Conservation (phyloP, 2,113 vertebrate species). For the Sorex araneus region DNA sequence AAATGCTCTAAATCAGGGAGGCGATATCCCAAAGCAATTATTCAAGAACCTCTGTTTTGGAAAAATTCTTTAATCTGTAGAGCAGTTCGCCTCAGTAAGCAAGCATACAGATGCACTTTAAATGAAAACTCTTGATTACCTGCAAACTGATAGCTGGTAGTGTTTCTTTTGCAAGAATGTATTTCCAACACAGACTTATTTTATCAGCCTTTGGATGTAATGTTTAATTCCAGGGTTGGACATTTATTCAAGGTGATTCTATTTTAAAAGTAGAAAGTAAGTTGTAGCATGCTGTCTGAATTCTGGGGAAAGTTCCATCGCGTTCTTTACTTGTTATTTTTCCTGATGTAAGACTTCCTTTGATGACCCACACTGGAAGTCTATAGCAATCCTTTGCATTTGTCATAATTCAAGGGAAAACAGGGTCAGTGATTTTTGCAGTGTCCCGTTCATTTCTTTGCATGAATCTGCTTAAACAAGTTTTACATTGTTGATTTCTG, state of each 20-base stretch:
- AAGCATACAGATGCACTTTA: slow-evolving; percentile 88
- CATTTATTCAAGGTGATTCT: slow-evolving; percentile 71
- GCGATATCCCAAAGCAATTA: slow-evolving; percentile 67
- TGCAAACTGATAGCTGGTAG: slow-evolving; percentile 66
- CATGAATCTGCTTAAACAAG: slow-evolving; percentile 85
- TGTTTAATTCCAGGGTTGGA: slow-evolving; percentile 64
- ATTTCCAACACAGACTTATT: slow-evolving; percentile 72
- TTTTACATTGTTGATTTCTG: slow-evolving; percentile 77
- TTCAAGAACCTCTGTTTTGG: slow-evolving; percentile 65
- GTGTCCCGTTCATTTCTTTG: slow-evolving; percentile 84
- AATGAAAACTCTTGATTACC: slow-evolving; percentile 79
- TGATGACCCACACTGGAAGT: slow-evolving; percentile 72
- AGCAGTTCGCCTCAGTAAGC: slow-evolving; percentile 73
- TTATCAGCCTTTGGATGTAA: slow-evolving; percentile 70
- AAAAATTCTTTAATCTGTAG: slow-evolving; percentile 62
- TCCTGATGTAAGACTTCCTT: slow-evolving; percentile 75
- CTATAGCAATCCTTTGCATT: slow-evolving; percentile 74
- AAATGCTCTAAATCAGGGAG: slow-evolving; percentile 56
- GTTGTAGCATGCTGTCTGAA: slow-evolving; percentile 75
- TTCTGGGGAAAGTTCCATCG: slow-evolving; percentile 67
- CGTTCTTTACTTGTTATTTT: slow-evolving; percentile 66
- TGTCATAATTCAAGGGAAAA: slow-evolving; percentile 84
- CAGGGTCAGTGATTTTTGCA: slow-evolving; percentile 84
- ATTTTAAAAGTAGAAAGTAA: slow-evolving; percentile 75
- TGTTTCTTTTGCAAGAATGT: slow-evolving; percentile 72